phyloP scores from a whole-genome alignment of 2,888 invertebrate genomes.

The Mythimna vitellina region DNA sequence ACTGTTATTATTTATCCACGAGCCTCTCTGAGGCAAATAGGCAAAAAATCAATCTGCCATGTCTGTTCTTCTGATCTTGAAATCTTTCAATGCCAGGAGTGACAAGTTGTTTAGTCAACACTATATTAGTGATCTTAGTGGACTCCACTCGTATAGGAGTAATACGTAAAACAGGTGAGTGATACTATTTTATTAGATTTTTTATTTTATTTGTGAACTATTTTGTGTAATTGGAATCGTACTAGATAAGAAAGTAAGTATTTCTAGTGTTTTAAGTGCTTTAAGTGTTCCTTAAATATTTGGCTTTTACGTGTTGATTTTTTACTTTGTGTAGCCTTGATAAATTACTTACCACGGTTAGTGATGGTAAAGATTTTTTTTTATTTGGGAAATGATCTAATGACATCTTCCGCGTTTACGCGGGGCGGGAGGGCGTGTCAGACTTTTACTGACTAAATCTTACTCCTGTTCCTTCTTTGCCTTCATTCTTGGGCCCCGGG shows the following conservation, averaged over 20 bases:
- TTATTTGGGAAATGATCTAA: too few species aligned
- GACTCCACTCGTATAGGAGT: conserved; percentile 33
- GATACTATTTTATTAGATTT: background rate
- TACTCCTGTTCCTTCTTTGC: too few species aligned
- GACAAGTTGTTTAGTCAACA: conserved; percentile 44
- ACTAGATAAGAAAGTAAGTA: too few species aligned
- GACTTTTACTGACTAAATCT: too few species aligned
- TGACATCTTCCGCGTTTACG: too few species aligned
- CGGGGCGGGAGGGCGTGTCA: too few species aligned
- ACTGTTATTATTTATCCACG: background rate
- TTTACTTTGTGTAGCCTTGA: too few species aligned
- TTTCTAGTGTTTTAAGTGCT: background rate
- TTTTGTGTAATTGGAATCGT: background rate
- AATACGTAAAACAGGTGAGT: conserved; percentile 31
- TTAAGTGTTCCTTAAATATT: background rate
- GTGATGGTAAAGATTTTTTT: too few species aligned
- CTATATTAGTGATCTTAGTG: conserved; percentile 33
- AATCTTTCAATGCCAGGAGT: conserved; percentile 8
- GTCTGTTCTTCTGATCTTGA: conserved; percentile 15
- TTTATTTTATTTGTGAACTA: background rate
- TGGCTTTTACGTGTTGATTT: too few species aligned
- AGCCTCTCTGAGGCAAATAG: conserved; percentile 38
- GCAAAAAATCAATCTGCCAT: background rate
- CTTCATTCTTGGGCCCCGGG: too few species aligned
- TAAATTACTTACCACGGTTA: too few species aligned